Base-by-base conservation (phyloP, 2,113 vertebrate genomes). In the Burhinus oedicnemus region DNA sequence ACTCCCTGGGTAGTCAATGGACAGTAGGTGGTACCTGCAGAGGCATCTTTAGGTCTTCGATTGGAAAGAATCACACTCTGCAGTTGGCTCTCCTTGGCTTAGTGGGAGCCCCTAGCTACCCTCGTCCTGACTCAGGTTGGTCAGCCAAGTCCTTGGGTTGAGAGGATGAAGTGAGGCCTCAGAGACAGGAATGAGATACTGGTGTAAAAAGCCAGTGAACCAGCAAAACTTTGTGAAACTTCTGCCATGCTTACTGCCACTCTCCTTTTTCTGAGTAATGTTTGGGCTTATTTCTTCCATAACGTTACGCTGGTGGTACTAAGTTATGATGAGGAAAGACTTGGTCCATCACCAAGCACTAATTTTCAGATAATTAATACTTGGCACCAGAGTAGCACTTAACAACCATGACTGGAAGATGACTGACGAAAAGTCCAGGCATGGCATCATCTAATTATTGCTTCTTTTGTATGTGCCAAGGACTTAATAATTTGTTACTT, bases 281-380 rank as follows among this genome's bases (percentile, higher is more conserved):
- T 91, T 84, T 80, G 57, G 40, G 72, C 36, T 93, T 80, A 77
- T 88, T 88, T 96, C 47, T 95, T 89, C 72, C 22, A 29, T 93
- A 85, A 79, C 22, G 19, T 61, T 84, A 75, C 5, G 5, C 61
- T 69, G 89, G 71, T 95, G 71, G 72, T 87, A 86, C 90, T 93
- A 95, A 97, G 95, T 95, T 82, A 83, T 36, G 83, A 97, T 97
- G 93, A 97, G 91, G 93, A 95, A 97, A 97, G 71, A 96, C 76
- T 98, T 98, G 97, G 97, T 97, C 83, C 66, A 58, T 96, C 97
- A 97, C 95, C 97, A 98, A 98, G 80, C 77, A 75, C 95, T 98
- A 95, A 97, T 98, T 98, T 98, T 97, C 91, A 97, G 96, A 86
- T 98, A 98, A 98, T 98, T 97, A 98, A 96, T 98, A 96, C 90